These are phyloP conservation scores for Elachura formosa DNA, from an alignment of 2,113 vertebrate genomes.

Conservation along the genomic window DNA sequence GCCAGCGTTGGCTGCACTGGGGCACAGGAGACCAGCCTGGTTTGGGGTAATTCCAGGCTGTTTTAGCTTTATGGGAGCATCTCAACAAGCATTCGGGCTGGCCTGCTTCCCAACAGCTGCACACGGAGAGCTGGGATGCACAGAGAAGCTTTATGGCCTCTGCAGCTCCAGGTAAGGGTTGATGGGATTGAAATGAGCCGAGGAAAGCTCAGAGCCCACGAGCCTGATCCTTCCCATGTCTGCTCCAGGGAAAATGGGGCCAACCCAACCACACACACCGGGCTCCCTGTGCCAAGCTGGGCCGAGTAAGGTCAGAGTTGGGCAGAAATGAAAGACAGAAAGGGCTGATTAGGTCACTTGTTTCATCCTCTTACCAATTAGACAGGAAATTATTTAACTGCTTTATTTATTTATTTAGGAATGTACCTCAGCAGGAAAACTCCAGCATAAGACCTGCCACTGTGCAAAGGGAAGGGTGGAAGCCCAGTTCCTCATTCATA, in stretches of 20 bases:
- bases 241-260: neutral
- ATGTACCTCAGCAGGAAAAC: slow-evolving; percentile 30
- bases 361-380: slow-evolving; percentile 47
- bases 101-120: neutral
- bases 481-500: neutral
- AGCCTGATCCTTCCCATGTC: neutral
- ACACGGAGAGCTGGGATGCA: neutral
- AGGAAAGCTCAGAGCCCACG: neutral
- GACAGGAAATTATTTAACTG: slow-evolving; percentile 57
- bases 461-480: neutral
- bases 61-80: neutral
- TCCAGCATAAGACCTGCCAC: neutral
- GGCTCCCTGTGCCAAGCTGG: neutral
- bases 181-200: neutral
- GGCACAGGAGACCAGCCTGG: neutral
- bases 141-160: neutral
- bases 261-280: neutral
- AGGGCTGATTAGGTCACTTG: slow-evolving; percentile 40
- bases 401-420: slow-evolving; percentile 65
- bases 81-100: neutral
- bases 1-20: accelerated
- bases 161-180: neutral
- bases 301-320: neutral
- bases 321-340: slow-evolving; percentile 22
- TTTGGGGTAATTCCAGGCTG: neutral